phyloP scores from a whole-genome alignment of 2,888 invertebrate genomes.

The Meghimatium bilineatum region DNA sequence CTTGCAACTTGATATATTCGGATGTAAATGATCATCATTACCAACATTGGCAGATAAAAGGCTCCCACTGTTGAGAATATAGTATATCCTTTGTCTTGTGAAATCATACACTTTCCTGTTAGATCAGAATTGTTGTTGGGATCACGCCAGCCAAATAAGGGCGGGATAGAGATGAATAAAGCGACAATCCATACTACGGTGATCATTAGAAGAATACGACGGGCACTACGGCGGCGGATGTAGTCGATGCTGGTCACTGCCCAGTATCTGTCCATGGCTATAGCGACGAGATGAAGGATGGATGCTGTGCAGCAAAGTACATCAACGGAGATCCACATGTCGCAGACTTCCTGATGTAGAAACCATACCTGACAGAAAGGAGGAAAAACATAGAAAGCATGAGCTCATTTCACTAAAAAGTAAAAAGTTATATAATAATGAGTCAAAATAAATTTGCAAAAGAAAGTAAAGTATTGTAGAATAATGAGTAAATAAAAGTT shows the following conservation, averaged over 20 bases:
- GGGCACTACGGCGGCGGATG: constrained; percentile 92
- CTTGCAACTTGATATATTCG: constrained; percentile 94
- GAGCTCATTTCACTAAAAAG: background rate
- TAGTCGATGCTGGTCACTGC: constrained; percentile 98
- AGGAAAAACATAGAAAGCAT: background rate
- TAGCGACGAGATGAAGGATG: constrained; percentile 96
- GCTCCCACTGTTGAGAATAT: constrained; percentile 97
- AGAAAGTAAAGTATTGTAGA: too few species aligned
- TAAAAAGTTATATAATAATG: background rate
- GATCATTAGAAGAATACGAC: constrained; percentile 89
- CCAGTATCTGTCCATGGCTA: constrained; percentile 98
- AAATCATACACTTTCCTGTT: constrained; percentile 86
- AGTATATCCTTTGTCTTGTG: constrained; percentile 88
- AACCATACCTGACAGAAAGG: constrained; percentile 82
- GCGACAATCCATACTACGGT: constrained; percentile 94
- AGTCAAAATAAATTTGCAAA: too few species aligned
- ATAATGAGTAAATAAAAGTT: too few species aligned
- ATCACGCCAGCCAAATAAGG: constrained; percentile 83
- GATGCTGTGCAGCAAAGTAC: constrained; percentile 98
- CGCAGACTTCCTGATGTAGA: constrained; percentile 90
- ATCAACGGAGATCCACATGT: constrained; percentile 98
- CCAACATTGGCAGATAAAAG: constrained; percentile 95
- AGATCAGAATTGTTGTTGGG: constrained; percentile 62
- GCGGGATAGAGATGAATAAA: constrained; percentile 93
- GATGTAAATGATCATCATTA: constrained; percentile 96